Percentiles rank a stretch among this genome's conserved stretches.
phyloP scores from a whole-genome alignment of 1,140 invertebrate genomes.

The Pseudobourletiella spinata region DNA sequence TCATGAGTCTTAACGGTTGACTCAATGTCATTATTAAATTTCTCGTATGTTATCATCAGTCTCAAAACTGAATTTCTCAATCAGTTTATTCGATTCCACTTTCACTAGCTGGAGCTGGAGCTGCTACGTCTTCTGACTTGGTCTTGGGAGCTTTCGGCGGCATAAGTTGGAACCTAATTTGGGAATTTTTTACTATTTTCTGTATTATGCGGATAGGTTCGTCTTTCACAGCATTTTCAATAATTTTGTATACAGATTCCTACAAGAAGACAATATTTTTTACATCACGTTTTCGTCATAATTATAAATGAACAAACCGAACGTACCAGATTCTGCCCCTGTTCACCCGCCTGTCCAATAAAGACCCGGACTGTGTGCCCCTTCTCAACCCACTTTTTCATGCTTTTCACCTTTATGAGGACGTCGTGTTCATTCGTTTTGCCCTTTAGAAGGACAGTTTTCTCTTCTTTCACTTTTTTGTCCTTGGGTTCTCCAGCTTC shows the following conservation, averaged over 20 bases:
- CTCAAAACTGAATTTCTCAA: too few species aligned
- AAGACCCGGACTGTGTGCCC: conserved; percentile 17
- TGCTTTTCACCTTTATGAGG: conserved; percentile 18
- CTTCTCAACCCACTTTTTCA: conserved; percentile 29
- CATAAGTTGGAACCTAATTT: conserved; percentile 28
- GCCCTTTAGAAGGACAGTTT: conserved; percentile 24
- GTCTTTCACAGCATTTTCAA: conserved; percentile 21
- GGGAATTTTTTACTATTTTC: conserved; percentile 19
- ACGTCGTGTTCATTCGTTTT: conserved; percentile 26
- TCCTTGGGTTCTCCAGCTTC: conserved; percentile 3
- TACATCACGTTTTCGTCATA: not conserved
- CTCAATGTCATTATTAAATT: too few species aligned
- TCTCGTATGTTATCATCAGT: too few species aligned
- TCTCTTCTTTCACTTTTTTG: conserved; percentile 21
- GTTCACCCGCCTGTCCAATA: conserved; percentile 14
- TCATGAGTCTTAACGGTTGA: too few species aligned
- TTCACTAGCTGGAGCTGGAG: too few species aligned
- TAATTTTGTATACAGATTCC: conserved; percentile 20
- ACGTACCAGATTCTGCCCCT: conserved; percentile 12
- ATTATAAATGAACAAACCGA: not conserved
- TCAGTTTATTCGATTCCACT: too few species aligned
- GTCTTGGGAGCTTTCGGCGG: conserved; percentile 9
- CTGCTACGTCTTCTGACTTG: too few species aligned
- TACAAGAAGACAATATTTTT: not conserved
- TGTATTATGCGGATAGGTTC: conserved; percentile 11